These are phyloP conservation scores for Aspidiotus rigidus DNA, from an alignment of 2,888 invertebrate species.

Conservation along the genomic window DNA sequence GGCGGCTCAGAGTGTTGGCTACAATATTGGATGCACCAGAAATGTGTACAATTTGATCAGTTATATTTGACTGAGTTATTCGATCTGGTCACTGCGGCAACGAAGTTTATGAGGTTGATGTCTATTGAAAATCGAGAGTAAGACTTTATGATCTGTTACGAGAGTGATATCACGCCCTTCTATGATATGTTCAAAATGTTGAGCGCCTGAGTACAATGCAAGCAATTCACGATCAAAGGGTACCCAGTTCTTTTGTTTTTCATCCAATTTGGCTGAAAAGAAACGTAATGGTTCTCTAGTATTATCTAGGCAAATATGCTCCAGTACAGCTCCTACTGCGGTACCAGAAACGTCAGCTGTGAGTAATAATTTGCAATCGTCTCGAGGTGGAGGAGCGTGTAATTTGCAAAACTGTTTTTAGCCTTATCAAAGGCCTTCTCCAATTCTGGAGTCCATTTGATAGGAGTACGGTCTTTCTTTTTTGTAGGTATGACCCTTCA, in stretches of 20 bases:
- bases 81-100: not conserved
- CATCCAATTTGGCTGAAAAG: not conserved
- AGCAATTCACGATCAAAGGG: not conserved
- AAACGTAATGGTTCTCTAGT: not conserved
- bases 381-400: no score
- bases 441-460: not conserved
- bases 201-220: not conserved
- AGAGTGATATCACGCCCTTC: not conserved
- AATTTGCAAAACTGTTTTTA: conserved; percentile 7
- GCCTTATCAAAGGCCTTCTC: not conserved
- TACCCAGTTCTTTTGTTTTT: no score
- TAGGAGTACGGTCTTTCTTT: not conserved
- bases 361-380: conserved; percentile 20
- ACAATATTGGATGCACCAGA: not conserved
- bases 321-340: conserved; percentile 41
- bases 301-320: conserved; percentile 39
- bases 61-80: not conserved
- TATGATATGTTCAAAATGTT: not conserved
- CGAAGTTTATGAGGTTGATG: no score
- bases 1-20: not conserved
- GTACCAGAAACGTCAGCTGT: conserved; percentile 40
- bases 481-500: not conserved
- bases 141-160: not conserved
- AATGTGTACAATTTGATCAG: not conserved
- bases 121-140: not conserved